Conservation (phyloP, 2,797 vertebrate species). For the Rhinophrynus dorsalis region DNA sequence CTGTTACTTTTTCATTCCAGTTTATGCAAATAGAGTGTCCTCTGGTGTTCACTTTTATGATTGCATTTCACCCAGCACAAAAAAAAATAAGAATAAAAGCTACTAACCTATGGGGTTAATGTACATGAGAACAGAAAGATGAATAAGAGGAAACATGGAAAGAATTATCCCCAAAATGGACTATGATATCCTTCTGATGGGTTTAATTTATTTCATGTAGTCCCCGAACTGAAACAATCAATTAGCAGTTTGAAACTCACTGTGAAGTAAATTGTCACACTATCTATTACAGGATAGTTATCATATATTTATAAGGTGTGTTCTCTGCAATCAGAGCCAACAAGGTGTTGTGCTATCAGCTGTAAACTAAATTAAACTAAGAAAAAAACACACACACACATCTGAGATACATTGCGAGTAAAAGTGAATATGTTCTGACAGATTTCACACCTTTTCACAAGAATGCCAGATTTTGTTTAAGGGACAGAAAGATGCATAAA, state of each 20-base stretch:
- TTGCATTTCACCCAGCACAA: background rate
- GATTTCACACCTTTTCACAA: conserved; percentile 37
- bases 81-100: background rate
- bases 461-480: conserved; percentile 31
- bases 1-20: background rate
- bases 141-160: conserved; percentile 54
- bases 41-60: conserved; percentile 45
- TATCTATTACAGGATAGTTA: conserved; percentile 69
- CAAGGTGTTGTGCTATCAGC: conserved; percentile 68
- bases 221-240: conserved; percentile 67
- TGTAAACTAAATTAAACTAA: conserved; percentile 56
- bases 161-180: conserved; percentile 58
- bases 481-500: conserved; percentile 14
- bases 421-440: conserved; percentile 51
- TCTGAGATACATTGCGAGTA: conserved; percentile 16
- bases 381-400: conserved; percentile 39
- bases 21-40: conserved; percentile 52
- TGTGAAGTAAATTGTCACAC: conserved; percentile 69
- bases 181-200: conserved; percentile 61
- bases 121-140: conserved; percentile 40
- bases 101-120: conserved; percentile 18
- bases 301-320: conserved; percentile 67
- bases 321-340: conserved; percentile 64
- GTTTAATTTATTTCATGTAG: conserved; percentile 63
- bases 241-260: conserved; percentile 69